phyloP scores from a whole-genome alignment of 1,140 invertebrate species.

The Brachionus asplanchnoidis region DNA sequence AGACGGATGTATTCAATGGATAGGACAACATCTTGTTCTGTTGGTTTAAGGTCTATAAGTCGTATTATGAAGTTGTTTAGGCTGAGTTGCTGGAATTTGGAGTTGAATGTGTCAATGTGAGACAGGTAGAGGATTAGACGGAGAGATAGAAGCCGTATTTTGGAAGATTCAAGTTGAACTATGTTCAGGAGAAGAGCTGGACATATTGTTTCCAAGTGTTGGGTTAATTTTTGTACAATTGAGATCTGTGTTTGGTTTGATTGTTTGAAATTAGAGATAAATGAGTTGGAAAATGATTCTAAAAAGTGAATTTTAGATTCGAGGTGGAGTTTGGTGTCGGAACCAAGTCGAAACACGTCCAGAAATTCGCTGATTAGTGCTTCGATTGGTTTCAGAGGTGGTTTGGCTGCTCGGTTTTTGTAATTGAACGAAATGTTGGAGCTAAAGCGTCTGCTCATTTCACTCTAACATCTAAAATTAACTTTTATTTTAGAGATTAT shows the following conservation, averaged over 20 bases:
- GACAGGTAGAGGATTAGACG: slow-evolving; percentile 12
- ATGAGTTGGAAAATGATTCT: not conserved
- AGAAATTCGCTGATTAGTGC: not conserved
- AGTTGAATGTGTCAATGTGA: not conserved
- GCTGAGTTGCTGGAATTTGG: not conserved
- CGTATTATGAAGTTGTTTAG: slow-evolving; percentile 4
- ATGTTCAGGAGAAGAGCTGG: not conserved
- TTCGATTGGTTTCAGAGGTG: not conserved
- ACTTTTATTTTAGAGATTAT: not conserved
- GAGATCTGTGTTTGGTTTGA: not conserved
- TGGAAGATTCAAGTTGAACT: not conserved
- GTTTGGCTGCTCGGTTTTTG: not conserved
- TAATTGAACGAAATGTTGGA: not conserved
- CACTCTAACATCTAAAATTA: not conserved
- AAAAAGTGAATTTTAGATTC: not conserved
- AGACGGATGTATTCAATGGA: slow-evolving; percentile 28
- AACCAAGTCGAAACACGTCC: not conserved
- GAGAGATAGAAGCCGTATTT: not conserved
- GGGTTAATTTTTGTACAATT: not conserved
- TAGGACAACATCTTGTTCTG: not conserved
- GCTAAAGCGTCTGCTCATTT: not conserved
- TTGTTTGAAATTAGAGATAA: not conserved
- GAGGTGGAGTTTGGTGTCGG: not conserved
- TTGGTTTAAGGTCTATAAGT: not conserved
- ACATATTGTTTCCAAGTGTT: not conserved